phyloP scores from a whole-genome alignment of 2,113 vertebrate species.

The Potamarius usumacintae region DNA sequence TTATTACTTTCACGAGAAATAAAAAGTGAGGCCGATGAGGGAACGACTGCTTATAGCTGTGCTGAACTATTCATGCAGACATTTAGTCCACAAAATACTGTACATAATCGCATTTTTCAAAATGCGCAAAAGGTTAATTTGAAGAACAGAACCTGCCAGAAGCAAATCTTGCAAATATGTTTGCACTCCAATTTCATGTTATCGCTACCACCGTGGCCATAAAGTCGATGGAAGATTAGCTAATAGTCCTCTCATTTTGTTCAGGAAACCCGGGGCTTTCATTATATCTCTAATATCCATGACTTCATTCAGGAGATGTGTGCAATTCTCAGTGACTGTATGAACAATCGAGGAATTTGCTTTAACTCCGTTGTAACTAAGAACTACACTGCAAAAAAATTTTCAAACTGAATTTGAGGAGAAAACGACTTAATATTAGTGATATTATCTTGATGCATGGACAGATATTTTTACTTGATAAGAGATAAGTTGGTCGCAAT shows the following conservation, averaged over 20 bases:
- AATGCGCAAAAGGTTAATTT: background rate
- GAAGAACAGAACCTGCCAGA: background rate
- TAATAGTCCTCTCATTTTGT: background rate
- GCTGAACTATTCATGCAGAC: background rate
- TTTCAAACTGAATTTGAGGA: no score
- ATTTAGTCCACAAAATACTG: background rate
- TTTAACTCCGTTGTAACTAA: background rate
- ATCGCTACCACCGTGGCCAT: background rate
- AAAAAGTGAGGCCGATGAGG: background rate
- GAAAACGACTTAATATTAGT: no score
- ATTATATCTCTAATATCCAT: background rate
- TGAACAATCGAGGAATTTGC: no score
- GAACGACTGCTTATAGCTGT: background rate
- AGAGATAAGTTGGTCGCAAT: no score
- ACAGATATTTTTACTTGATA: no score
- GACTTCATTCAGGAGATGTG: background rate
- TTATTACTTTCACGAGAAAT: background rate
- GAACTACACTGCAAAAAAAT: background rate
- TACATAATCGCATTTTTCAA: background rate
- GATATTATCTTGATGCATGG: no score
- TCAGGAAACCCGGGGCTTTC: background rate
- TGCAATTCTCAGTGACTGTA: background rate
- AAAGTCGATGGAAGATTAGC: background rate
- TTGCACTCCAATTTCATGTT: background rate
- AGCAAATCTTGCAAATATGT: background rate